Conservation (phyloP, 1,140 invertebrate genomes). For the Phenacoccus solenopsis region DNA sequence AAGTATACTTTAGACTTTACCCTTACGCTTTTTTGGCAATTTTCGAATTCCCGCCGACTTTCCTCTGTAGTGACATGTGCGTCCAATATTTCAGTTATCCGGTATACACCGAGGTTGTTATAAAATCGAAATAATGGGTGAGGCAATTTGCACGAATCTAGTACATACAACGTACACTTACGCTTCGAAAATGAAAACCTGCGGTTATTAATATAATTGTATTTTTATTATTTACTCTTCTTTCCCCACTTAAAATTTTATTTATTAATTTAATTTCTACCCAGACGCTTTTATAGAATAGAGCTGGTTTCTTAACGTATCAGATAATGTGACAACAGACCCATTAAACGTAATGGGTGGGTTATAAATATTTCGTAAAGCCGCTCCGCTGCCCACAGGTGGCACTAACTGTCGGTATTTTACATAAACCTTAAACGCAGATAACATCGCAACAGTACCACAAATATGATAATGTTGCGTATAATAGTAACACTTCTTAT, state of each 20-base stretch:
- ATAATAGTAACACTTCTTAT: conserved; percentile 16
- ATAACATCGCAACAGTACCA: conserved; percentile 11
- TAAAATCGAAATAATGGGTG: no score
- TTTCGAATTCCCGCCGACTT: no score
- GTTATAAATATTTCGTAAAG: conserved; percentile 16
- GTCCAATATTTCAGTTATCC: no score
- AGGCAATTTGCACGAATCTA: no score
- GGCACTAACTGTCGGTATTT: conserved; percentile 14
- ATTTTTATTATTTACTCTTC: not conserved
- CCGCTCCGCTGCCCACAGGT: not conserved
- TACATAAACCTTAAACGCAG: conserved; percentile 11
- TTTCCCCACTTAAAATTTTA: no score
- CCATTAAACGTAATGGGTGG: conserved; percentile 13
- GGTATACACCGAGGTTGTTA: no score
- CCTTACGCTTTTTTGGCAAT: not conserved
- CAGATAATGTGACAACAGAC: conserved; percentile 17
- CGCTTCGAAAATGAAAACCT: no score
- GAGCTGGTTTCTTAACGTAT: conserved; percentile 5
- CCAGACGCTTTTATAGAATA: not conserved
- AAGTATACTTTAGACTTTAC: not conserved
- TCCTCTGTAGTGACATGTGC: no score
- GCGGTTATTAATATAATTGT: not conserved
- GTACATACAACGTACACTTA: no score
- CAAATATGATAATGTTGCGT: conserved; percentile 11
- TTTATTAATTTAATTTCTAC: conserved; percentile 5